phyloP scores from a whole-genome alignment of 2,888 invertebrate species.

The Dicyrtoma fusca region DNA sequence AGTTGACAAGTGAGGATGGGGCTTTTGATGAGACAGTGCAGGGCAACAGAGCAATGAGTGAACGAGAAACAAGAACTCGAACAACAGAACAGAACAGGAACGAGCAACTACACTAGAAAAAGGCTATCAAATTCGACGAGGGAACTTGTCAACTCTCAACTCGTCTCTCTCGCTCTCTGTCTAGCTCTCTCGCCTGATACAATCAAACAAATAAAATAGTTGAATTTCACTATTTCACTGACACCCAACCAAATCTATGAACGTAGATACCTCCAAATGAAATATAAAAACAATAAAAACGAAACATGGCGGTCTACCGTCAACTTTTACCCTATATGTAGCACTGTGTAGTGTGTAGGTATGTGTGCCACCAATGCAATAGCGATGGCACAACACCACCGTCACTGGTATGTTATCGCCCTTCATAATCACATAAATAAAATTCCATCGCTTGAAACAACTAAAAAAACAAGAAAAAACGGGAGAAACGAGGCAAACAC shows the following conservation, averaged over 20 bases:
- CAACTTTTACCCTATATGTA: too few species aligned
- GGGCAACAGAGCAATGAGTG: not conserved
- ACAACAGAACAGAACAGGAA: not conserved
- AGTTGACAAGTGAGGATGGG: conserved; percentile 19
- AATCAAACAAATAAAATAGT: conserved; percentile 17
- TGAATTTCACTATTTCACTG: not conserved
- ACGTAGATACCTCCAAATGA: not conserved
- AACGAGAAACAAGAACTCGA: not conserved
- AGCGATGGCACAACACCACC: too few species aligned
- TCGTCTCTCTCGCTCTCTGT: too few species aligned
- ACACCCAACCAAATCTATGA: not conserved
- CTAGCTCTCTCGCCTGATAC: not conserved
- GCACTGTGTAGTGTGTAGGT: too few species aligned
- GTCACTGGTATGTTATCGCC: too few species aligned
- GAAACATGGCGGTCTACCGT: not conserved
- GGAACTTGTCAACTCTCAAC: not conserved
- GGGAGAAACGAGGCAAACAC: too few species aligned
- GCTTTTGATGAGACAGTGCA: conserved; percentile 13
- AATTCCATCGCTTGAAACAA: too few species aligned
- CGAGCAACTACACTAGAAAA: not conserved
- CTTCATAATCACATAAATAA: too few species aligned
- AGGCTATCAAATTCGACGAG: conserved; percentile 20
- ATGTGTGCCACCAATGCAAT: too few species aligned
- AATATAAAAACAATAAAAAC: not conserved
- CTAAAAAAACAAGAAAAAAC: too few species aligned